Percentiles rank a stretch among this genome's conserved stretches.
Evolutionary conservation across 2,113 vertebrate genomes (phyloP).

Genomic region (Oncorhynchus masou): DNA sequence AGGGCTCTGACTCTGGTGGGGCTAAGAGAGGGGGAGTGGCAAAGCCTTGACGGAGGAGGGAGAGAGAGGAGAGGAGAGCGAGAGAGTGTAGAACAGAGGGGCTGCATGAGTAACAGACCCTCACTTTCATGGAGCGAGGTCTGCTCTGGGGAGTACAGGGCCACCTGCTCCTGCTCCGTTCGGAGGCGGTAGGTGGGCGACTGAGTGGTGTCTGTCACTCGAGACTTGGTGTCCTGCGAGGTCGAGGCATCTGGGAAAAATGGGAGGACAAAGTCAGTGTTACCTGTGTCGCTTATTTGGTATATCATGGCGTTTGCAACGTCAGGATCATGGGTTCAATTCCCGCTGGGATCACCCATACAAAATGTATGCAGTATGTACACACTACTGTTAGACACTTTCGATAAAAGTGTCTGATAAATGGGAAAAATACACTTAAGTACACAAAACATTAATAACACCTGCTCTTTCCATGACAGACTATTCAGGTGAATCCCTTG

Average conservation of each 20-base stretch:
- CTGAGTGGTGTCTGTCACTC: slow-evolving; percentile 81
- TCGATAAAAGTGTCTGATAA: too few relatives aligned
- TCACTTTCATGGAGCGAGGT: slow-evolving; percentile 97
- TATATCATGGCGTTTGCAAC: too few relatives aligned
- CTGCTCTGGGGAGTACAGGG: slow-evolving; percentile 89
- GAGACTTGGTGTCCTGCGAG: slow-evolving; percentile 77
- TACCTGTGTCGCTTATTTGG: too few relatives aligned
- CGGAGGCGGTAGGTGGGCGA: slow-evolving; percentile 85
- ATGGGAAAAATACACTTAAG: background rate
- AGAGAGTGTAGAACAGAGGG: slow-evolving; percentile 49
- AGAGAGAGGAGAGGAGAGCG: slow-evolving; percentile 69
- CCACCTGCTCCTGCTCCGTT: slow-evolving; percentile 84
- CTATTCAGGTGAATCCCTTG: too few relatives aligned
- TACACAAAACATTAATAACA: background rate
- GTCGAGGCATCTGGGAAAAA: slow-evolving; percentile 82
- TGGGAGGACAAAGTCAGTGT: background rate
- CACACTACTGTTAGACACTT: too few relatives aligned
- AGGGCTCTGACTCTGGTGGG: background rate
- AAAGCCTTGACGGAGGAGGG: slow-evolving; percentile 16
- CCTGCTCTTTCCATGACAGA: background rate
- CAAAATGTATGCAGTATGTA: too few relatives aligned
- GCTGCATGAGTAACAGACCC: slow-evolving; percentile 83
- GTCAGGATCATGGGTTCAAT: too few relatives aligned
- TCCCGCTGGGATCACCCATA: too few relatives aligned
- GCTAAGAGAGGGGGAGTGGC: background rate